Conservation (phyloP, 2,113 vertebrate genomes). For the Actenoides lindsayi region DNA sequence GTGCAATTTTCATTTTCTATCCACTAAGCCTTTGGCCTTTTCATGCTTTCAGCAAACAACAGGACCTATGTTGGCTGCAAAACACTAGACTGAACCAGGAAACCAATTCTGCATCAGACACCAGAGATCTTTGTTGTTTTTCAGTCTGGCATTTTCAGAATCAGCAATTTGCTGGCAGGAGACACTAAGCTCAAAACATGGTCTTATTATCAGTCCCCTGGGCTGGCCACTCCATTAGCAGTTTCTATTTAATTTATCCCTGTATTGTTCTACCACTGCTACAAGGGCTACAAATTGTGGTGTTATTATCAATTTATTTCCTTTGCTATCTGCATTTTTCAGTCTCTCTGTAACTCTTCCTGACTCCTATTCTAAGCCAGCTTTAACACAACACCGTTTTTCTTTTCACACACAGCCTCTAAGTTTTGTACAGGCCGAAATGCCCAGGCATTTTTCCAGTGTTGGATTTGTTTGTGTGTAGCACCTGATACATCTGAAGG, state of each 20-base stretch:
- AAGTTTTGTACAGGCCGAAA: background rate
- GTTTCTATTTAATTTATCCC: constrained; percentile 28
- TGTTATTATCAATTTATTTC: background rate
- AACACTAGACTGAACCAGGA: background rate
- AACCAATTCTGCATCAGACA: background rate
- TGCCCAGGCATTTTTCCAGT: background rate
- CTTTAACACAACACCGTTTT: background rate
- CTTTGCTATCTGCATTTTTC: background rate
- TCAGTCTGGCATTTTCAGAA: background rate
- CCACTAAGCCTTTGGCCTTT: background rate
- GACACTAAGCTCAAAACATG: background rate
- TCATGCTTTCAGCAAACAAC: background rate
- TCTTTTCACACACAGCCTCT: background rate
- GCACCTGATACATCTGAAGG: background rate
- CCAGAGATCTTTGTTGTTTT: background rate
- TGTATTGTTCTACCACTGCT: background rate
- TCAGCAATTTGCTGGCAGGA: background rate
- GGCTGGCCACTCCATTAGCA: background rate
- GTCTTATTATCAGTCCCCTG: background rate
- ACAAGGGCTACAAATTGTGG: background rate
- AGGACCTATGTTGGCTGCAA: background rate
- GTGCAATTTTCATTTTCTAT: background rate
- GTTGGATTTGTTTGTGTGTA: background rate
- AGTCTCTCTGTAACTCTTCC: background rate
- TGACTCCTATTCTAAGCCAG: background rate